Conservation (phyloP, 2,113 vertebrate species). For the Leptodactylus fuscus region DNA sequence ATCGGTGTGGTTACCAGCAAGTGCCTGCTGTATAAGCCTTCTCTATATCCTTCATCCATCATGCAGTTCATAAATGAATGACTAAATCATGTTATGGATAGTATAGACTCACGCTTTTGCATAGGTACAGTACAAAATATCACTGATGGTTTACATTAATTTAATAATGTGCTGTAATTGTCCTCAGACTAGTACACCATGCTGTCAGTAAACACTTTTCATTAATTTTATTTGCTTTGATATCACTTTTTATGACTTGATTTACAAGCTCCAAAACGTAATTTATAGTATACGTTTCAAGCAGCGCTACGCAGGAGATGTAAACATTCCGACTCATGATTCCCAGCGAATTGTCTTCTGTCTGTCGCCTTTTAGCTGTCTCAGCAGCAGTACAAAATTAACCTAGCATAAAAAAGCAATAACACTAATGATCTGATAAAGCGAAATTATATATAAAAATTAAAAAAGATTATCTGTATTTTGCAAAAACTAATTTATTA, state of each 20-base stretch:
- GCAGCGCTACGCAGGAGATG: constrained; percentile 54
- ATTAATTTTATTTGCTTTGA: constrained; percentile 55
- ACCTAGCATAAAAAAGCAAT: constrained; percentile 57
- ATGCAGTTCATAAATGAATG: too few relatives aligned
- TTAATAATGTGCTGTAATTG: constrained; percentile 17
- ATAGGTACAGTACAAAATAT: neutral
- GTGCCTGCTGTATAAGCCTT: too few relatives aligned
- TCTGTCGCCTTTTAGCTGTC: constrained; percentile 50
- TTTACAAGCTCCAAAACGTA: constrained; percentile 53
- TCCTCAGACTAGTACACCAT: constrained; percentile 11
- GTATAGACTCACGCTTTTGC: neutral
- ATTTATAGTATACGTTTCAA: constrained; percentile 54
- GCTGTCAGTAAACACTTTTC: constrained; percentile 39
- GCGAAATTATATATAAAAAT: constrained; percentile 35
- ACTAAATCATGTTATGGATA: too few relatives aligned
- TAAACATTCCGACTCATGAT: constrained; percentile 40
- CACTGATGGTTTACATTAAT: neutral
- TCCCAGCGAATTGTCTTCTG: constrained; percentile 18
- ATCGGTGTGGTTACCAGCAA: too few relatives aligned
- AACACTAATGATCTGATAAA: constrained; percentile 56
- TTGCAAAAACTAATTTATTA: constrained; percentile 43
- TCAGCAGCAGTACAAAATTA: constrained; percentile 59
- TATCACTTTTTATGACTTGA: constrained; percentile 50
- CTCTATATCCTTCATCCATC: too few relatives aligned
- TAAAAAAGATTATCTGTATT: constrained; percentile 45